Base-by-base conservation (phyloP, 2,797 vertebrate species). In the Chrosomus eos region DNA sequence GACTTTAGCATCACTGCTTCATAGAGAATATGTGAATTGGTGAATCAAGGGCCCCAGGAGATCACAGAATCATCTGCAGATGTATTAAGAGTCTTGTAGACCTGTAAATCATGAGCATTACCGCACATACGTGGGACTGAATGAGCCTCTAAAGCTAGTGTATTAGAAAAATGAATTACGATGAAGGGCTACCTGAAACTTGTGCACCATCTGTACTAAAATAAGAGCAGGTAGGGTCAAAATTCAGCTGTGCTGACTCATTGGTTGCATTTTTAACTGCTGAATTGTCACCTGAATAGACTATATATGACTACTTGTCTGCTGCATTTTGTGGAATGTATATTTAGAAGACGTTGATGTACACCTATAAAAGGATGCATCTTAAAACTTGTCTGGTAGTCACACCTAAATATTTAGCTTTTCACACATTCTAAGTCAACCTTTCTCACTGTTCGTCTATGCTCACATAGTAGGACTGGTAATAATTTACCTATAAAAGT, bases 401-500 rank as follows among this genome's bases (percentile, higher is more conserved):
- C 26, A 7, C 14, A 62, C n/a, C 5, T 2, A 62, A 60, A 26
- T 60, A 8, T 26, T 11, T 31, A 0, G 45, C 31, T 36, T 53
- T 58, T n/a, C 31, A 16, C 51, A 55, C 19, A 58, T 62, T 62
- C 14, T 3, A 58, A 60, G 51, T 77, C 1, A 60, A 19, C 31
- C 43, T n/a, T 3, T n/a, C 43, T 66, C 40, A 36, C 28, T 1
- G 21, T 74, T 82, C 33, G 53, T 26, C 90, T 87, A 88, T 87
- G 91, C 89, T 88, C 90, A 88, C 86, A 88, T 81, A 51, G n/a
- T 16, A 21, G 33, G 38, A 16, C 53, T 16, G 21, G 51, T 9
- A 78, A 14, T 28, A 78, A 21, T 70, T 71, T 88, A 85, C 66
- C 82, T 87, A 77, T 89, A 91, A 70, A 70, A 88, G 73, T 80